Evolutionary conservation across 2,113 vertebrate genomes (phyloP), one percentile per base, ranked within the genome.

Genomic region (Prolemur simus): DNA sequence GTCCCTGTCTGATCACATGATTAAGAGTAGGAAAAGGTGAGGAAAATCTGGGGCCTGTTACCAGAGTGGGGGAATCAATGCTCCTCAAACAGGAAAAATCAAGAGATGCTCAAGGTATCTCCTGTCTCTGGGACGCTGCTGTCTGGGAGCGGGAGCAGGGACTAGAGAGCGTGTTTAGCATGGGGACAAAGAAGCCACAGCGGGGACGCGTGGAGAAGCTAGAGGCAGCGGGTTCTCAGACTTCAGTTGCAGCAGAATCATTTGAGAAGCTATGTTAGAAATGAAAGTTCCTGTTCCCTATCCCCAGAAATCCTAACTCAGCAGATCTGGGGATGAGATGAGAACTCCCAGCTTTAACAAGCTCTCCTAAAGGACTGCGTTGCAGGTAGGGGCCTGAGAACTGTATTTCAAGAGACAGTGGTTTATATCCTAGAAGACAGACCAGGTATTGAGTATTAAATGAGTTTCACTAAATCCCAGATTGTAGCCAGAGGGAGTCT

Each of bases 381-480:
- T 81, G 64, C 34, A 42, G 76, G 68, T 83, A 11, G 60, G 71
- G 49, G 56, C 73, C 56, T 58, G 34, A 27, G 45, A 73, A 4
- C 34, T 42, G 2, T 23, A 56, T 85, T 86, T 92, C 45, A 45
- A 80, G 74, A 87, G 74, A 80, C 71, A 32, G 15, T 34, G 8
- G 34, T 58, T 96, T 89, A 83, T 77, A 45, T 60, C 29, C 18
- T 76, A 71, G 81, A 56, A 95, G 77, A 42, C 3, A 64, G 15
- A 68, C 49, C 45, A 29, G 52, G 71, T 85, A 56, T 58, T 91
- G 87, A 81, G 37, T 76, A 87, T 42, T 69, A 95, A 92, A 73
- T 29, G 81, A 92, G 60, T 87, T 95, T 82, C 49, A 5, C 60
- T 82, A 73, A 96, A 94, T 94, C 54, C 73, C 89, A 93, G 80